These are phyloP conservation scores for Branchinecta lindahli DNA, from an alignment of 1,140 invertebrate species.

Conservation along the genomic window DNA sequence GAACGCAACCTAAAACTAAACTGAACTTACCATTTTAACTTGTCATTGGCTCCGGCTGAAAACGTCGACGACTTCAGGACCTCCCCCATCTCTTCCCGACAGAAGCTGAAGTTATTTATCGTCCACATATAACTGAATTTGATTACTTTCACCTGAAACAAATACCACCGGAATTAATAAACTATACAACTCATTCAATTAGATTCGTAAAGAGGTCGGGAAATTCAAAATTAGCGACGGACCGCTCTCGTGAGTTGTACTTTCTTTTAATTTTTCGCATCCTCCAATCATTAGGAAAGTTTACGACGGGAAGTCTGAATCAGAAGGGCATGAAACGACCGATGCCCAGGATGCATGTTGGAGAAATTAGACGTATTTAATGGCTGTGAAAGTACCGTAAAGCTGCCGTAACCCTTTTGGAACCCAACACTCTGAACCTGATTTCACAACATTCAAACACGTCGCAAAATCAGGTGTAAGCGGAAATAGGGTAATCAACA, in stretches of 20 bases:
- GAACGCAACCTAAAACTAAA: too few species aligned
- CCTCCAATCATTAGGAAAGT: too few species aligned
- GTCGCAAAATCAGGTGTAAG: too few species aligned
- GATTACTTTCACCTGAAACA: slow-evolving; percentile 89
- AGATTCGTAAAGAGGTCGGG: background rate
- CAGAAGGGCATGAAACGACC: too few species aligned
- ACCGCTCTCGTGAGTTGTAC: background rate
- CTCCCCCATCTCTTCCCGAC: slow-evolving; percentile 98
- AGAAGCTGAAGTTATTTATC: slow-evolving; percentile 99
- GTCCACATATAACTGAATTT: slow-evolving; percentile 99
- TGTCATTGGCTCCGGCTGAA: slow-evolving; percentile 96
- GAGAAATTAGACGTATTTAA: too few species aligned
- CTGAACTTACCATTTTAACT: slow-evolving; percentile 82
- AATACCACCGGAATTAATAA: slow-evolving; percentile 22
- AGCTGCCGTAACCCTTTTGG: too few species aligned
- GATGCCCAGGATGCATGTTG: too few species aligned
- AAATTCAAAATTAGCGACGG: background rate
- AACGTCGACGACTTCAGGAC: slow-evolving; percentile 98
- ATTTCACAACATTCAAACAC: too few species aligned
- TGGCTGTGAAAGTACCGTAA: too few species aligned
- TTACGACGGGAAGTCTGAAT: too few species aligned
- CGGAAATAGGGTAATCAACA: too few species aligned
- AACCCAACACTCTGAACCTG: too few species aligned
- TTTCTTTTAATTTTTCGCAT: background rate
- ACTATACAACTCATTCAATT: slow-evolving; percentile 10